These are phyloP conservation scores for Bembecia ichneumoniformis DNA, from an alignment of 2,888 invertebrate species.

Conservation along the genomic window DNA sequence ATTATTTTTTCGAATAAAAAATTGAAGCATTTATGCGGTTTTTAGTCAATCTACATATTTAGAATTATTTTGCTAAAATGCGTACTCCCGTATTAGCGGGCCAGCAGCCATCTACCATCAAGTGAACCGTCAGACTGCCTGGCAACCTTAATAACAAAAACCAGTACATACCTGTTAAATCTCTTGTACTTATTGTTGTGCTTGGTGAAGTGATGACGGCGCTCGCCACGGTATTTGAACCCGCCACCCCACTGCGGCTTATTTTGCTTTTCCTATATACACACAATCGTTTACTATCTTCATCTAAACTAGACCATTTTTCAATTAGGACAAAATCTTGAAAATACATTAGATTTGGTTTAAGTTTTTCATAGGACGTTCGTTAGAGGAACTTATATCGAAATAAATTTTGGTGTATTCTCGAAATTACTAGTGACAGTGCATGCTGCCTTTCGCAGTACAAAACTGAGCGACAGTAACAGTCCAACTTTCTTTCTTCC, in stretches of 20 bases:
- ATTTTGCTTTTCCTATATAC: conserved; percentile 53
- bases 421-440: not conserved
- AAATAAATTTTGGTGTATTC: not conserved
- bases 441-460: not conserved
- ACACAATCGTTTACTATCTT: conserved; percentile 1
- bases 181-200: conserved; percentile 64
- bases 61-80: not conserved
- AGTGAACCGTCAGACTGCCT: too few species aligned
- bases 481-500: too few species aligned
- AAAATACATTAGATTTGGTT: too few species aligned
- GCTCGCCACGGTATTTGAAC: conserved; percentile 53
- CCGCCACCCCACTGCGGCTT: conserved; percentile 55
- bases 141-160: not conserved
- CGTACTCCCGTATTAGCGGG: too few species aligned
- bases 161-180: conserved; percentile 31
- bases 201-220: conserved; percentile 58
- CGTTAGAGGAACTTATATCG: not conserved
- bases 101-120: too few species aligned
- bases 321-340: too few species aligned
- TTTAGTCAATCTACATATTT: too few species aligned
- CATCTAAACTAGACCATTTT: too few species aligned
- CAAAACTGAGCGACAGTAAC: too few species aligned
- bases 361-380: not conserved
- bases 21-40: too few species aligned
- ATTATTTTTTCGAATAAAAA: too few species aligned